Base-by-base conservation (phyloP, 2,888 invertebrate species). In the Aleiodes alternator region DNA sequence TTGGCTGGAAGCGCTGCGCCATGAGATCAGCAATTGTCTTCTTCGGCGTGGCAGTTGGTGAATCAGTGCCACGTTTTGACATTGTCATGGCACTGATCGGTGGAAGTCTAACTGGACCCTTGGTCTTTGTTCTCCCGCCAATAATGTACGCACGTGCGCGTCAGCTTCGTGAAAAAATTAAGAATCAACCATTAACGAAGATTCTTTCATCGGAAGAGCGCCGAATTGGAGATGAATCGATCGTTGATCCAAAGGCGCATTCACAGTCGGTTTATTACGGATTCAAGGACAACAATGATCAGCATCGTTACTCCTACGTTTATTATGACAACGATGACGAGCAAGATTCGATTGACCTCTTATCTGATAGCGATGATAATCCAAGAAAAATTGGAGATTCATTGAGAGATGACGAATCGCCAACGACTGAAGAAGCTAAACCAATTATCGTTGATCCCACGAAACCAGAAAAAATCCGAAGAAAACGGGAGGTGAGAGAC, bases 51-150 rank as follows among this genome's bases (percentile, higher is more conserved):
- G 92, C 96, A 43, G 90, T 97, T 3, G 96, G 95, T 0, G 96
- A 96, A 89, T 92, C 95, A 0, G 94, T 97, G 0, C 97, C 97
- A 0, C 92, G 94, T 79, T 97, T 97, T 86, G 96, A 97, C 83
- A 91, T 96, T 23, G 94, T 97, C 11, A 95, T 97, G 94, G 94
- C 96, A 1, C 90, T 97, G 0, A 93, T 97, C 9, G 97, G 97
- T 0, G 96, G 96, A 4, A 94, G 96, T 0, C 91, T 97, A 4
- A 95, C 95, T 0, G 96, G 96, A 0, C 95, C 97, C 0, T 90
- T 97, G 11, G 94, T 96, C 83, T 97, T 97, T 81, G 92, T 97
- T 76, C 92, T 96, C 76, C 97, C 97, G 0, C 95, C 97, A 0
- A 82, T 97, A 56, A 93, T 97, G 84, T 97, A 96, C 87, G 90